These are phyloP conservation scores for Falco concolor DNA, from an alignment of 2,797 vertebrate species.

Conservation along the genomic window DNA sequence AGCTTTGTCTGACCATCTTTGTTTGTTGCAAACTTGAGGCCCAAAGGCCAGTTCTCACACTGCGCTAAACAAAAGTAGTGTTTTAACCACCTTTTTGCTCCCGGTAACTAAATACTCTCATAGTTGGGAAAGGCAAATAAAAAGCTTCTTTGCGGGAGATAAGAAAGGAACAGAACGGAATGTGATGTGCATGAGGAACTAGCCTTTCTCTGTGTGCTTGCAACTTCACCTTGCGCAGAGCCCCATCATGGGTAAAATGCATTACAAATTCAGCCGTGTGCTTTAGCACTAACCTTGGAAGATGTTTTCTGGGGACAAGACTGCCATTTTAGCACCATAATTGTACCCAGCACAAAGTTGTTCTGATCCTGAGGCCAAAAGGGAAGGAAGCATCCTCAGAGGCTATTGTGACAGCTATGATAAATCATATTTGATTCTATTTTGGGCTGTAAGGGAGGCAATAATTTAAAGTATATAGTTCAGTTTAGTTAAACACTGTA, in stretches of 20 bases:
- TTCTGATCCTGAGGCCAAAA: background rate
- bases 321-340: background rate
- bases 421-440: background rate
- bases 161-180: background rate
- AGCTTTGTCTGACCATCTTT: background rate
- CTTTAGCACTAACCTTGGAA: background rate
- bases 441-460: background rate
- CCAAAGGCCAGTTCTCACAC: background rate
- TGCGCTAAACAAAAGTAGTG: background rate
- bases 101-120: background rate
- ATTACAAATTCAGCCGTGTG: fast-evolving
- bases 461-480: background rate
- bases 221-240: background rate
- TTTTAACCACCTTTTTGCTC: background rate
- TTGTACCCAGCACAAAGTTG: background rate
- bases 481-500: background rate
- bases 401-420: background rate
- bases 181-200: background rate
- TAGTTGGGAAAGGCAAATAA: background rate
- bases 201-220: background rate
- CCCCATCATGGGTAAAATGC: background rate
- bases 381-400: background rate
- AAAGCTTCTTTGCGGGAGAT: background rate
- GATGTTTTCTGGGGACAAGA: background rate
- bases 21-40: background rate